Evolutionary conservation across 2,113 vertebrate genomes (phyloP), one percentile per base, ranked within the genome.

Genomic region (Fulmarus glacialis): DNA sequence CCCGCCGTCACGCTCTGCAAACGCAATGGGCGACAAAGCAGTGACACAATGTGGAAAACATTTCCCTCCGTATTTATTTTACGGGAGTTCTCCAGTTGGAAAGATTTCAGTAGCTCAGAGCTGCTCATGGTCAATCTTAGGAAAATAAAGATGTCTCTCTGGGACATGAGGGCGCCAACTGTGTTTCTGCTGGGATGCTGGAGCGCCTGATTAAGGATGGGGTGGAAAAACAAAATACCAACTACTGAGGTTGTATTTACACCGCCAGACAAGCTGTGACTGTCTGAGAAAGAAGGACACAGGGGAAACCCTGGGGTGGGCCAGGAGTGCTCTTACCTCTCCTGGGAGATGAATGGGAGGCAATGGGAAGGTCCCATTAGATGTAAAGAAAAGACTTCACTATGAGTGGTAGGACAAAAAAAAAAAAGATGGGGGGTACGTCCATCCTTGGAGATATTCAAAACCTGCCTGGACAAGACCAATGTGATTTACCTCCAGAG

Each of bases 41-140:
- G 58, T 96, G 85, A 85, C 87, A 93, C 56, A 85, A 67, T 17
- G 87, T 6, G 52, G 87, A 97, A 96, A 96, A 82, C 81, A 89
- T 55, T 91, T 93, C 56, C 52, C 73, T 72, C 78, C 0, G 0
- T 84, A 87, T 97, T 96, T 96, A 66, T 85, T 72, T 94, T 68
- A 90, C 0, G 2, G 36, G 73, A 94, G 89, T 79, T 95, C 77
- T 89, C 87, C 0, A 0, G 5, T 12, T 95, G 93, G 81, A 93
- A 95, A 72, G 62, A 96, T 91, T 96, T 96, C 92, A 89, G 66
- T 36, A 73, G 79, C 72, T 85, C 81, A 74, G 55, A 17, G 71
- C 59, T 81, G 75, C 10, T 79, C 55, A 43, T 10, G 30, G 89
- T 83, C 40, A 70, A 7, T 88, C 88, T 88, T 74, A 84, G 40